Evolutionary conservation across 2,113 vertebrate species (phyloP).

Genomic region (Malaclemys terrapin): DNA sequence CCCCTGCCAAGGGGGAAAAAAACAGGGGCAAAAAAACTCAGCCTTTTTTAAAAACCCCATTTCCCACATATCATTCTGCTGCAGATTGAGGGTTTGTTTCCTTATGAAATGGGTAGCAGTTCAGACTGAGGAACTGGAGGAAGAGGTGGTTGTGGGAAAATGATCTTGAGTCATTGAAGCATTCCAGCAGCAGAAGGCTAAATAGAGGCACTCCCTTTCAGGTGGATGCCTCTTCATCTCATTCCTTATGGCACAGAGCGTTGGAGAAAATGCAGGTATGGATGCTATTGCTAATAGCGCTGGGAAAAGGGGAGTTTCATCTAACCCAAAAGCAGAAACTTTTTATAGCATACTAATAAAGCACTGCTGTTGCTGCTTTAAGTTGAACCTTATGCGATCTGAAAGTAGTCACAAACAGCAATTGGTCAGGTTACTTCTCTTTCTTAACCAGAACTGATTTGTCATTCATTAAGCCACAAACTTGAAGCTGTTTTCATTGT

Average conservation of each 20-base stretch:
- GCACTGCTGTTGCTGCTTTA: background rate
- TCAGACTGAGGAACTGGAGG: rapidly evolving
- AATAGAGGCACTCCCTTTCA: background rate
- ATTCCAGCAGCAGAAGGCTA: background rate
- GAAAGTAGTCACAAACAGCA: rapidly evolving
- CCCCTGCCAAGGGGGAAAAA: background rate
- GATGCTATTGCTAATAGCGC: background rate
- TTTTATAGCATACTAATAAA: background rate
- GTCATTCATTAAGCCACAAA: background rate
- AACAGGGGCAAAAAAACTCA: background rate
- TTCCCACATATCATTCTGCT: background rate
- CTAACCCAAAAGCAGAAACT: background rate
- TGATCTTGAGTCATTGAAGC: background rate
- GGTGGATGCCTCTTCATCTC: background rate
- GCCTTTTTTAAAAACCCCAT: background rate
- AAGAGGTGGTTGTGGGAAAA: background rate
- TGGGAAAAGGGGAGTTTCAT: slow-evolving; percentile 13
- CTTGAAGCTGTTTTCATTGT: background rate
- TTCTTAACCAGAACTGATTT: background rate
- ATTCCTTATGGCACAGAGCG: background rate
- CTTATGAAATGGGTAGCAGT: background rate
- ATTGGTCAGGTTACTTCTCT: background rate
- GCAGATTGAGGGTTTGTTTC: background rate
- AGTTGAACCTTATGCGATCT: background rate
- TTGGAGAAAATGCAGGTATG: background rate